Percentiles rank a stretch among this genome's conserved stretches.
phyloP scores from a whole-genome alignment of 1,140 invertebrate species.

The Gryllus bimaculatus region DNA sequence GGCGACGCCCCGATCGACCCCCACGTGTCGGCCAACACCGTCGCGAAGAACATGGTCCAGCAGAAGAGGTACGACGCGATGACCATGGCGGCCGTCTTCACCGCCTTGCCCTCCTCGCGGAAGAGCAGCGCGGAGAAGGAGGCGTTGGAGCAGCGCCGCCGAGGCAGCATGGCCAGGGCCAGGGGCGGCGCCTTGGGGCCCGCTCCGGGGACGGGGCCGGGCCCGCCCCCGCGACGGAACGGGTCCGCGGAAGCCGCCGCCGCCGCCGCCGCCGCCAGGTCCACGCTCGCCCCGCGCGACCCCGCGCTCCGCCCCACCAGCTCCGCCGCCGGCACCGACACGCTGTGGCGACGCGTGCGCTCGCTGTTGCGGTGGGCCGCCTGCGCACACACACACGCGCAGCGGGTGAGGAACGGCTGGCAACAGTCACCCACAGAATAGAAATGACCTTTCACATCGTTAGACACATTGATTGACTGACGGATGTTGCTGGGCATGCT shows the following conservation, averaged over 20 bases:
- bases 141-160: constrained; percentile 32
- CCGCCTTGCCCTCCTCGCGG: constrained; percentile 44
- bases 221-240: constrained; percentile 19
- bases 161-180: not conserved
- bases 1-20: not conserved
- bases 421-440: too few species aligned
- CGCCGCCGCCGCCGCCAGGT: constrained; percentile 15
- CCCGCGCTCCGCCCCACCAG: constrained; percentile 26
- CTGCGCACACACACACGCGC: too few species aligned
- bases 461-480: too few species aligned
- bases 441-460: not conserved
- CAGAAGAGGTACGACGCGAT: constrained; percentile 43
- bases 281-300: constrained; percentile 22
- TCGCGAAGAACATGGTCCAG: constrained; percentile 44
- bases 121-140: constrained; percentile 37
- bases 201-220: not conserved
- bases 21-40: constrained; percentile 26
- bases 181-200: constrained; percentile 17
- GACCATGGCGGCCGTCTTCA: constrained; percentile 44
- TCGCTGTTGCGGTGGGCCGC: constrained; percentile 41
- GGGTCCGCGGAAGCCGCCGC: constrained; percentile 11
- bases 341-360: constrained; percentile 43
- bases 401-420: too few species aligned
- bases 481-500: too few species aligned
- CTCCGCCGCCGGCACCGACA: constrained; percentile 31